phyloP scores from a whole-genome alignment of 1,140 invertebrate species.

The Aphelinus certus region DNA sequence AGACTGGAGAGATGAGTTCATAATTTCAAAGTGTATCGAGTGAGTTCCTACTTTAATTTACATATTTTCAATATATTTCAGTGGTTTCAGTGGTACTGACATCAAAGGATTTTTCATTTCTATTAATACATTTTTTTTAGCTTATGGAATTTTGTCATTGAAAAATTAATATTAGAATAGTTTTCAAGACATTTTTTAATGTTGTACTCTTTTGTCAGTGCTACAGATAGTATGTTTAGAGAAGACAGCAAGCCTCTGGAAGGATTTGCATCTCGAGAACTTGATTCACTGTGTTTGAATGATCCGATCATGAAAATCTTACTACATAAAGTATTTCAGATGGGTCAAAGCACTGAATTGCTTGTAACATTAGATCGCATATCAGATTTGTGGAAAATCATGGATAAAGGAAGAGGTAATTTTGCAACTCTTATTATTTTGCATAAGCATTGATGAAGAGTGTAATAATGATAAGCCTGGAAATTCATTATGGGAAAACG shows the following conservation, averaged over 20 bases:
- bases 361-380: conserved; percentile 59
- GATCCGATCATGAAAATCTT: conserved; percentile 61
- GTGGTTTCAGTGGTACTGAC: too few species aligned
- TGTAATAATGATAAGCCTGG: conserved; percentile 14
- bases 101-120: background rate
- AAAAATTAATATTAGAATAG: conserved; percentile 27
- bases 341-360: conserved; percentile 61
- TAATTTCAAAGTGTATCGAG: conserved; percentile 60
- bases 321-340: conserved; percentile 57
- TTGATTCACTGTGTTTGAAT: conserved; percentile 45
- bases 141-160: conserved; percentile 3
- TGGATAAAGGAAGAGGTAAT: conserved; percentile 46
- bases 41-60: conserved; percentile 20
- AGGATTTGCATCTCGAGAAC: conserved; percentile 51
- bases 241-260: conserved; percentile 47
- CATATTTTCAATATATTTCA: background rate
- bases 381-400: conserved; percentile 57
- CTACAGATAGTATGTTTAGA: conserved; percentile 31
- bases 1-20: conserved; percentile 68
- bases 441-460: background rate
- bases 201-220: conserved; percentile 40
- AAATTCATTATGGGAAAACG: background rate
- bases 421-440: conserved; percentile 3
- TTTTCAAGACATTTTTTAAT: background rate
- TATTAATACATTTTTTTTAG: background rate